Percentiles rank a stretch among this genome's conserved stretches.
phyloP scores from a whole-genome alignment of 2,797 vertebrate species.

The Tangara arthus region DNA sequence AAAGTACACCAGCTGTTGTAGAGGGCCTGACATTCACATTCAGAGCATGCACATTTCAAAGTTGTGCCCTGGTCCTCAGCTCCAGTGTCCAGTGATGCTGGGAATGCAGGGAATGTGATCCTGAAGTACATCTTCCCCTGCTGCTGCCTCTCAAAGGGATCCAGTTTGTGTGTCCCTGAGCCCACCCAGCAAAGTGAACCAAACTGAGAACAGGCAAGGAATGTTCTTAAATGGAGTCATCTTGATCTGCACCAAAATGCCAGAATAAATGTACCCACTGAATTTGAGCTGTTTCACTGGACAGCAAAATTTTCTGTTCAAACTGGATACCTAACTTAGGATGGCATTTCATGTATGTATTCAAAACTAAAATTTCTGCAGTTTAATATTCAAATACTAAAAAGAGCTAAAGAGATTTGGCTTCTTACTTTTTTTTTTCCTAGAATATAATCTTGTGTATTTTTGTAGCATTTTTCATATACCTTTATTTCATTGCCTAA shows the following conservation, averaged over 20 bases:
- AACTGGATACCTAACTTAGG: neutral
- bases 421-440: neutral
- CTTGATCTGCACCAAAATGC: neutral
- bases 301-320: neutral
- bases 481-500: neutral
- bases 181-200: neutral
- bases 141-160: neutral
- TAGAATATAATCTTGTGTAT: neutral
- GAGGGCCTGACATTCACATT: neutral
- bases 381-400: neutral
- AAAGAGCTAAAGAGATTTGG: neutral
- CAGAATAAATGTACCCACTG: neutral
- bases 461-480: neutral
- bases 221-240: neutral
- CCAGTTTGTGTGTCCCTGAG: neutral
- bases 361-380: neutral
- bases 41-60: neutral
- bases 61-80: neutral
- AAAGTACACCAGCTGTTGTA: neutral
- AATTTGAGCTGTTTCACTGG: neutral
- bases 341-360: neutral
- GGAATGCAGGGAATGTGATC: neutral
- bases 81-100: rapidly evolving
- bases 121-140: neutral
- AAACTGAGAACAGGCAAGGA: neutral